phyloP scores from a whole-genome alignment of 2,888 invertebrate genomes.

The Hypselothyrea guttata region DNA sequence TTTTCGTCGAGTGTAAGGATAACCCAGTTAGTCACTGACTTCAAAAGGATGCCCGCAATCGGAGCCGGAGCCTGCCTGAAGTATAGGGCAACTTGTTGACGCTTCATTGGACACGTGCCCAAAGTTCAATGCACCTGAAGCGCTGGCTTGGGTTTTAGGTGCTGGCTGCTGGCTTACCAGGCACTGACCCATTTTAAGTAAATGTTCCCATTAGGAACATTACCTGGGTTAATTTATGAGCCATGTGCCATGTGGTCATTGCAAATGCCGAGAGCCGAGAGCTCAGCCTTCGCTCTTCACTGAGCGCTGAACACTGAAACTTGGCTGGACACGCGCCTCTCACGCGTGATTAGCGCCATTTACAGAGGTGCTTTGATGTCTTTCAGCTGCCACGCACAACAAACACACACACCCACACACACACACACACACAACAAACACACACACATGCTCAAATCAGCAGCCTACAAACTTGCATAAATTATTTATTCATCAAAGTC shows the following conservation, averaged over 20 bases:
- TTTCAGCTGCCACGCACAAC: constrained; percentile 39
- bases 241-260: constrained; percentile 3
- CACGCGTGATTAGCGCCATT: constrained; percentile 67
- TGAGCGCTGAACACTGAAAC: constrained; percentile 7
- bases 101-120: constrained; percentile 67
- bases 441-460: constrained; percentile 7
- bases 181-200: constrained; percentile 4
- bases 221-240: constrained; percentile 38
- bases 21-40: constrained; percentile 57
- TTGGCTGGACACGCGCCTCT: constrained; percentile 51
- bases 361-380: constrained; percentile 50
- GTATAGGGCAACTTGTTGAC: constrained; percentile 61
- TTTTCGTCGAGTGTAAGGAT: constrained; percentile 12
- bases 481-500: constrained; percentile 40
- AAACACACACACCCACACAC: constrained; percentile 11
- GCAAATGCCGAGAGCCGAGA: constrained; percentile 23
- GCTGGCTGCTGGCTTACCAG: not conserved
- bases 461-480: constrained; percentile 12
- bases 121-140: constrained; percentile 70
- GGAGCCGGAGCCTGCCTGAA: constrained; percentile 6
- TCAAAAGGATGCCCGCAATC: constrained; percentile 53
- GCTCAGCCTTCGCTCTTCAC: constrained; percentile 45
- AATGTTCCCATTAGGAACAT: constrained; percentile 24
- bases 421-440: constrained; percentile 1
- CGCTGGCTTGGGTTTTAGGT: not conserved